Evolutionary conservation across 2,113 vertebrate genomes (phyloP).

Genomic region (Psilopsiagon aurifrons): DNA sequence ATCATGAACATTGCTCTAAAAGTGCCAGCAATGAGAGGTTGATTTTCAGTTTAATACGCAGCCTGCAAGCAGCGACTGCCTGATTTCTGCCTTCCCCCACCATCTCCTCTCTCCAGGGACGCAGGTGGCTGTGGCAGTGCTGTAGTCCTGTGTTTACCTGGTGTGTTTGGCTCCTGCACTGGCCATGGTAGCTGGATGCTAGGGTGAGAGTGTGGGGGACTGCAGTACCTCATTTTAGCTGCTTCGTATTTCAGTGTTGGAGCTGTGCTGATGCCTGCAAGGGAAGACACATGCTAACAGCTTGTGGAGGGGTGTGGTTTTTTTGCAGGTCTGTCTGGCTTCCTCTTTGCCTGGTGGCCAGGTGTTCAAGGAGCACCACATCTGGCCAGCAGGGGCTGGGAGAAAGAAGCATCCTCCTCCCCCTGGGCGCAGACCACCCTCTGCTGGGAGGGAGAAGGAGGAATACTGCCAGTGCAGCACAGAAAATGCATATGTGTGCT

Average conservation of each 20-base stretch:
- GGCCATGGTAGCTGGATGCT: fast-evolving
- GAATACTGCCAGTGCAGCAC: not conserved
- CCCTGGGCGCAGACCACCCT: not conserved
- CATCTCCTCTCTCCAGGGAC: not conserved
- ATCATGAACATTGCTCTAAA: not conserved
- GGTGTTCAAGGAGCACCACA: not conserved
- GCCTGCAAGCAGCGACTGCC: not conserved
- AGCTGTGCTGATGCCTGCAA: not conserved
- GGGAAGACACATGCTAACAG: not conserved
- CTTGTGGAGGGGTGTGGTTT: not conserved
- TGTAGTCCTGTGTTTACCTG: not conserved
- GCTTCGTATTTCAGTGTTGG: fast-evolving
- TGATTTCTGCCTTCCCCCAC: constrained; percentile 12
- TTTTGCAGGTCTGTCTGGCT: not conserved
- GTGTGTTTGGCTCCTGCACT: fast-evolving
- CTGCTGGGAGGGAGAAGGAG: not conserved
- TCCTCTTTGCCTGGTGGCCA: not conserved
- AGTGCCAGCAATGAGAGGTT: not conserved
- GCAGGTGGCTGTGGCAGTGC: not conserved
- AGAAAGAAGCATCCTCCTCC: not conserved
- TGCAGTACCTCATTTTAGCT: fast-evolving
- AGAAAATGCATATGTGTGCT: not conserved
- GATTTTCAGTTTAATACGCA: constrained; percentile 10
- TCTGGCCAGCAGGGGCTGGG: not conserved
- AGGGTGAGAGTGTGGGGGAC: fast-evolving